Evolutionary conservation across 2,888 invertebrate species (phyloP), one percentile per base, ranked within the genome.

Genomic region (Hydroisotoma schaefferi): DNA sequence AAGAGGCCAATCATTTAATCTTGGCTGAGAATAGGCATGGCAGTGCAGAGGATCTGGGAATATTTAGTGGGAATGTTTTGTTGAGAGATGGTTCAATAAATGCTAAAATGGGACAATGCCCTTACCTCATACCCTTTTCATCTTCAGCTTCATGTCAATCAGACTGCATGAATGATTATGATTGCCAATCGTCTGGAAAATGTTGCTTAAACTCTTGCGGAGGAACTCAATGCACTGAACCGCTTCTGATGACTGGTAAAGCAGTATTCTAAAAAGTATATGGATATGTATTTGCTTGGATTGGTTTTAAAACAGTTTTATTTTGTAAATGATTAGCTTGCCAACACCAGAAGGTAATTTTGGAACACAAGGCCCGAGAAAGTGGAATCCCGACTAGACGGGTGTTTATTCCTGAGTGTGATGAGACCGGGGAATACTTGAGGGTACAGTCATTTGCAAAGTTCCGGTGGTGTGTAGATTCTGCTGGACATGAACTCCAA

Each of bases 121-220:
- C 90, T 0, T 91, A 87, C 76, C 78, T 90, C 62, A 85, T 90
- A 28, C 90, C 90, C 0, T 79, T 81, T 10, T n/a, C n/a, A 18
- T 28, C 52, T 44, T 78, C 79, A 0, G 84, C 84, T 2, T 80
- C 82, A 51, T 90, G 90, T 74, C 87, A 88, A 72, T 84, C 87
- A 74, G 84, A 87, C 73, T 91, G 91, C 70, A 84, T 84, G 55
- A 84, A 84, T 0, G 90, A 91, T 77, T 81, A 84, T 18, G 86
- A 88, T 68, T 91, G 91, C 73, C 83, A 83, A 2, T 82, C 83
- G 0, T 80, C 80, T 0, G 81, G 83, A 59, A 85, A 89, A 61
- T 91, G 91, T 77, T 91, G 91, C 74, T 88, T 89, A 0, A 91
- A 90, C 44, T 91, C 91, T 25, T 91, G 91, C 74, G 90, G 61